These are phyloP conservation scores for Cheirogaleus medius DNA, from an alignment of 2,113 vertebrate species.

Conservation along the genomic window DNA sequence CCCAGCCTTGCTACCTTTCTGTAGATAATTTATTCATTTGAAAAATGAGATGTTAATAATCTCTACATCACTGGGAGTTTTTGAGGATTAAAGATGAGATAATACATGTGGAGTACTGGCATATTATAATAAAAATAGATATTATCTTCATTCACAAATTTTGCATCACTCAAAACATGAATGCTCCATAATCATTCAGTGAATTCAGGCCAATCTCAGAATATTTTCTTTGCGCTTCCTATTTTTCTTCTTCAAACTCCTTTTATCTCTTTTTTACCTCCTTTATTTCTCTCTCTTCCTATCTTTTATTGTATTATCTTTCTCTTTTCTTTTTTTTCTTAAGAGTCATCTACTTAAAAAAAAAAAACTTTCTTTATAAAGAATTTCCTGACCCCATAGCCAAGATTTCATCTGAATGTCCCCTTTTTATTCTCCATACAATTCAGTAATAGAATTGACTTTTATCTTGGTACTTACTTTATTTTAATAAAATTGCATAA, in stretches of 20 bases:
- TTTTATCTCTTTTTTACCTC: background rate
- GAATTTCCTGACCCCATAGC: background rate
- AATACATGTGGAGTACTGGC: background rate
- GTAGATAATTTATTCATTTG: background rate
- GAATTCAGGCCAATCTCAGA: background rate
- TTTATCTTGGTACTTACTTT: background rate
- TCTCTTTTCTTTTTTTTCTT: background rate
- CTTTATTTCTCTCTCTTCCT: background rate
- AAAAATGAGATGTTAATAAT: background rate
- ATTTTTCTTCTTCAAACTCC: background rate
- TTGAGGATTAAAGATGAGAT: background rate
- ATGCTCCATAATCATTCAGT: background rate
- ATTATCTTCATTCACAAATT: background rate
- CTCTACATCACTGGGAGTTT: background rate
- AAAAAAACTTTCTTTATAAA: background rate
- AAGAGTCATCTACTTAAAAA: background rate
- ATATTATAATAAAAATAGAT: background rate
- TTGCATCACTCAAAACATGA: background rate
- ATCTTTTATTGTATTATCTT: background rate
- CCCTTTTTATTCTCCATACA: background rate
- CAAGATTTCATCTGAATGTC: background rate
- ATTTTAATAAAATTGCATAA: background rate
- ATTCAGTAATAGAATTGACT: background rate
- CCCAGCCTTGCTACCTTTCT: background rate
- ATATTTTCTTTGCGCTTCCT: background rate